Conservation (phyloP, 2,888 invertebrate genomes). For the Pilophorus perplexus region DNA sequence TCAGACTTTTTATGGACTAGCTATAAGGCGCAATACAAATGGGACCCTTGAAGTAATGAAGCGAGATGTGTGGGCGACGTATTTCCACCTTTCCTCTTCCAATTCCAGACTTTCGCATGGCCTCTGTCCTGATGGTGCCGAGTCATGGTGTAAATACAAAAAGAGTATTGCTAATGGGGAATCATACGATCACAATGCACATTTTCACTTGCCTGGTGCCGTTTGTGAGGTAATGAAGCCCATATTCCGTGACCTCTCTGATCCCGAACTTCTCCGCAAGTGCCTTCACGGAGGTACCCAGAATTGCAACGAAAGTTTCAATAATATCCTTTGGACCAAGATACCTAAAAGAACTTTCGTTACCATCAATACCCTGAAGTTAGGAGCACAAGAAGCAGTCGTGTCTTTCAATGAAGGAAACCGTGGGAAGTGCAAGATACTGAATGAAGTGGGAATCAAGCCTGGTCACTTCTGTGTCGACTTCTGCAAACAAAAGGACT, state of each 20-base stretch:
- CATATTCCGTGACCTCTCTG: background rate
- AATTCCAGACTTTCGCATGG: background rate
- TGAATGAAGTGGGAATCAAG: background rate
- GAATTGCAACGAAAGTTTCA: background rate
- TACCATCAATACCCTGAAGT: background rate
- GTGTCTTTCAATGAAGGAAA: background rate
- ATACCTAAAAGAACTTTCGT: background rate
- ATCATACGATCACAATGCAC: background rate
- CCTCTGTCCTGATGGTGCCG: slow-evolving; percentile 2
- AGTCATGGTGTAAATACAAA: slow-evolving; percentile 1
- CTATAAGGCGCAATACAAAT: background rate
- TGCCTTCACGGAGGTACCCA: background rate
- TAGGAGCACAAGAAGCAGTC: background rate
- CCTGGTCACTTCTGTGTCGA: background rate
- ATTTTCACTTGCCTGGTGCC: background rate
- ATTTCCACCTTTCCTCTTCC: background rate
- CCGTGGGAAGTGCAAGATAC: too few species aligned
- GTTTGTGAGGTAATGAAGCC: background rate
- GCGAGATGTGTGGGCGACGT: background rate
- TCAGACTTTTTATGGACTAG: background rate
- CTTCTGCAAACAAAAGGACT: background rate
- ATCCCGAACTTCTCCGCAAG: too few species aligned
- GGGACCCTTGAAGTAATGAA: background rate
- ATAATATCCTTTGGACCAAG: background rate
- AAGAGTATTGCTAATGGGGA: background rate